These are phyloP conservation scores for Mycteria americana DNA, from an alignment of 2,797 vertebrate species.

Conservation along the genomic window DNA sequence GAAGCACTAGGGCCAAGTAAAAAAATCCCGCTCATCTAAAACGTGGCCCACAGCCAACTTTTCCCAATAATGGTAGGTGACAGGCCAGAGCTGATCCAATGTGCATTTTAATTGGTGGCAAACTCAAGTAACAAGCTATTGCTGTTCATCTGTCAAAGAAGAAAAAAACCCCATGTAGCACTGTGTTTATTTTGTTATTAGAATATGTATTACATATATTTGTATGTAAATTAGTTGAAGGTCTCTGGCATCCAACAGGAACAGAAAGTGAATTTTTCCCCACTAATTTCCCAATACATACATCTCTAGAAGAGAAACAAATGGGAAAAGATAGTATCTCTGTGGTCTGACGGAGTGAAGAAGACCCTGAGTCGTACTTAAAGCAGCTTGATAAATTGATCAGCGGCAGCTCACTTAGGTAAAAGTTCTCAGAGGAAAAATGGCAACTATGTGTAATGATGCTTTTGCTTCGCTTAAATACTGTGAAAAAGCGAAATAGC, in stretches of 20 bases:
- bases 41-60: constrained; percentile 25
- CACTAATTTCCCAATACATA: background rate
- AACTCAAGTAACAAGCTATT: constrained; percentile 57
- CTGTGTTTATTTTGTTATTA: background rate
- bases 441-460: background rate
- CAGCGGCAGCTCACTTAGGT: rapidly evolving
- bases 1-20: background rate
- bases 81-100: constrained; percentile 53
- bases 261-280: background rate
- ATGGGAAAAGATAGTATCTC: background rate
- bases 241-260: background rate
- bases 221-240: background rate
- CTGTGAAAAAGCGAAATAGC: background rate
- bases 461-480: background rate
- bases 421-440: background rate
- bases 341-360: background rate
- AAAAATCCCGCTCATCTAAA: background rate
- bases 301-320: background rate
- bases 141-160: constrained; percentile 54
- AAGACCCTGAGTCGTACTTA: background rate
- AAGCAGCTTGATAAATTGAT: background rate
- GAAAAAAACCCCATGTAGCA: background rate
- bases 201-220: background rate
- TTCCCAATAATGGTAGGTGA: constrained; percentile 58
- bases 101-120: constrained; percentile 62